Base-by-base conservation (phyloP, 2,888 invertebrate species). In the Amiota mariae region DNA sequence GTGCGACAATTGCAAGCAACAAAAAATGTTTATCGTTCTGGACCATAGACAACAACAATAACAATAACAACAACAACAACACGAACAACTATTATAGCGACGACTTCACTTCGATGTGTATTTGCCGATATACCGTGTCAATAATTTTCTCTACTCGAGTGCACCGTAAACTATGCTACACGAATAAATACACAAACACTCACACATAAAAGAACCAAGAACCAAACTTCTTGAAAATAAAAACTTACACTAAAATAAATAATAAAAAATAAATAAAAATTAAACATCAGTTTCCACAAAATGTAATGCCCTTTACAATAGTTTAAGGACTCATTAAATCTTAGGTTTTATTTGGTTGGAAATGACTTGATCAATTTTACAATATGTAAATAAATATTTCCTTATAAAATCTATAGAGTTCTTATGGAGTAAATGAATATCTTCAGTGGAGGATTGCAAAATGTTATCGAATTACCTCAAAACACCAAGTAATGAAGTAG, bases 21-120 rank as follows among this genome's bases (percentile, higher is more conserved):
- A 80, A 81, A 80, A 81, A 80, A 80, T 81, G 79, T 81, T 80
- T 80, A 80, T 80, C 76, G 79, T 79, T 76, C 54, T 10, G 54
- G 54, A 36, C 36, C 36, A 36, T 13, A 70, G 13, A 56, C 15
- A 66, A 73, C 49, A 66, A 71, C 2, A 73, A 61, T 36, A 47
- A 4, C 66, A 66, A 13, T 46, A 18, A 70, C 68, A 78, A 73
- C 49, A 66, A 71, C 2, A 73, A 61, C 49, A 47, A 4, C 56
- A 66, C 9, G 20, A 11, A 70, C 68, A 78, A 72, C 72, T 57
- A 18, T 67, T 72, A 56, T n/a, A n/a, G 24, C 36, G 6, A 36
- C 6, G 36, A 36, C 36, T 56, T 59, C 54, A 12, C 54, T 15
- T 15, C 13, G 54, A 54, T 36, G 70, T 73, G 72, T 77, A 73